Evolutionary conservation across 2,797 vertebrate species (phyloP).

Genomic region (Lateolabrax maculatus): DNA sequence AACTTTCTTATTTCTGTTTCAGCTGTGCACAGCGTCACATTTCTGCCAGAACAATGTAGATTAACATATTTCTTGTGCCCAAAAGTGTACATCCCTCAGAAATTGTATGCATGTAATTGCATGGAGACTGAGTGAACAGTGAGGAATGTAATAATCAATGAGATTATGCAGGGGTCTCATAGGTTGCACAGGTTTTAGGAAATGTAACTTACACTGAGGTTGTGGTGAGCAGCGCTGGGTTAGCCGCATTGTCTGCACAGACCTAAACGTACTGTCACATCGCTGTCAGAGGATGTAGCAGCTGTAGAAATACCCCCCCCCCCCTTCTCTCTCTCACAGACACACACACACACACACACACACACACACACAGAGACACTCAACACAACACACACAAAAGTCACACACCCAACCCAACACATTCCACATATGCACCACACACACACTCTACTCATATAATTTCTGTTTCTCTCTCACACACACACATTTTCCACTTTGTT

Average conservation of each 20-base stretch:
- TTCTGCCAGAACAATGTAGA: conserved; percentile 20
- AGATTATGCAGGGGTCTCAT: conserved; percentile 24
- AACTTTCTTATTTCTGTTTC: conserved; percentile 59
- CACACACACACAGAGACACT: conserved; percentile 12
- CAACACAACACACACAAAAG: conserved; percentile 17
- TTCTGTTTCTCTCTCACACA: conserved; percentile 46
- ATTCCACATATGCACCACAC: conserved; percentile 50
- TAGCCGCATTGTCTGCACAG: conserved; percentile 77
- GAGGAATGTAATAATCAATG: conserved; percentile 35
- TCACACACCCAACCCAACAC: conserved; percentile 37
- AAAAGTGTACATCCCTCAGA: conserved; percentile 2
- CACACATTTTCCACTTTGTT: conserved; percentile 64
- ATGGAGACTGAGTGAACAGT: not conserved
- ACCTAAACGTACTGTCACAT: conserved; percentile 70
- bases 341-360: conserved; percentile 32
- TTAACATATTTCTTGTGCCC: conserved; percentile 26
- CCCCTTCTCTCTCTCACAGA: not conserved
- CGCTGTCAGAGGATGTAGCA: conserved; percentile 79
- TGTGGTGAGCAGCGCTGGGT: conserved; percentile 75
- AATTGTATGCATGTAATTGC: not conserved
- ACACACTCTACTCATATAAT: conserved; percentile 41
- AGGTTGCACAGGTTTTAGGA: conserved; percentile 60
- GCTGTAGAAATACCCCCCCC: conserved; percentile 62
- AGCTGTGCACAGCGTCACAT: conserved; percentile 11
- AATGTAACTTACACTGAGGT: conserved; percentile 74